Base-by-base conservation (phyloP, 1,140 invertebrate species). In the Notospermus geniculatus region DNA sequence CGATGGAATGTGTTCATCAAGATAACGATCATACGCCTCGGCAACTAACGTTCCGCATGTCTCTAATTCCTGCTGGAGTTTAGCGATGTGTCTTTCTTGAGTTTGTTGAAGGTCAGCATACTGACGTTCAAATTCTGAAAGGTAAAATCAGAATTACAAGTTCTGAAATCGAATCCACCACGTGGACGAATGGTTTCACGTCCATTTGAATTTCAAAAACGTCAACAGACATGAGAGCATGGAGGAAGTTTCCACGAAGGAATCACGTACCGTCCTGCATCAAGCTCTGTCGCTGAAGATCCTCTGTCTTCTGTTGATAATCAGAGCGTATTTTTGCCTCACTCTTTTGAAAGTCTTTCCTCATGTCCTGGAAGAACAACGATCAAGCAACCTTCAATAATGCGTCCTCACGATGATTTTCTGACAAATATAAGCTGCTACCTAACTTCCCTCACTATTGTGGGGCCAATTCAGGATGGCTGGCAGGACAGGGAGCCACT, bases 1-100 rank as follows among this genome's bases (percentile, higher is more conserved):
- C 11, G 32, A 52, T 1, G 67, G 67, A 57, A 69, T 64, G 56
- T 69, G 65, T 23, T 58, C 62, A 19, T 19, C 39, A 22, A 69
- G 57, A 66, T 69, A 67, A 41, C 67, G 66, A 57, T 73, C 70
- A 62, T 72, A 73, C n/a, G 72, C 67, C 2, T 70, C 67, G 27
- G 72, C 68, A 19, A 73, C 64, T 30, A 73, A 57, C n/a, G 63
- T 39, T 39, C 59, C 25, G 59, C 70, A 73, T 25, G 28, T 46
- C 11, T 67, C 50, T 23, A 71, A 46, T 46, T 71, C 72, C 41
- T 59, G 29, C 4, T 68, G 45, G 36, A 72, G 52, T 23, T 62
- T 61, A n/a, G 57, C 53, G 50, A 68, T 69, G 43, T 66, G 64
- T 53, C 55, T 59, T 11, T 62, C 27, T 5, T 66, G 57, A 15